Evolutionary conservation across 2,113 vertebrate species (phyloP), one percentile per base, ranked within the genome.

Genomic region (Otis tarda): DNA sequence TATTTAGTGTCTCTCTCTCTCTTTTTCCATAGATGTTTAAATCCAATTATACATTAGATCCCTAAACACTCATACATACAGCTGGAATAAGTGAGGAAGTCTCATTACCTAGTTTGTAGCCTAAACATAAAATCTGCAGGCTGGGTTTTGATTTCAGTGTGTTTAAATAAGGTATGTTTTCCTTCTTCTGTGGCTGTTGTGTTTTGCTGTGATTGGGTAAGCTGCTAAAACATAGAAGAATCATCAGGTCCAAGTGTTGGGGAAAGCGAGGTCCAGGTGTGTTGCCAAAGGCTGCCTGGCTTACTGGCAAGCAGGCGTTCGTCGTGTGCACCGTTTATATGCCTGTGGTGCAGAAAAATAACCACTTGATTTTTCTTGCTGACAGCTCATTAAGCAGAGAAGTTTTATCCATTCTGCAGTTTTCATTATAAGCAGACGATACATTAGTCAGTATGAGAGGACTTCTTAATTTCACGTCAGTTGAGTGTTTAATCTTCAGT

Each of bases 391-490:
- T 87, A 68, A 71, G 60, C 64, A 87, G 73, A 31, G 59, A 16
- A 68, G 16, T 89, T 77, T 68, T 70, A 63, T 70, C 79, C 2
- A 0, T 74, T 50, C 7, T 10, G 0, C 10, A 5, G 22, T 85
- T 87, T 87, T 76, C 16, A 12, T 86, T 77, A 33, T 2, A 4
- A 83, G 73, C 33, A 50, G 27, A n/a, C 52, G 60, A 80, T 83
- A 2, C 45, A 28, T 88, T 92, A 94, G 64, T 74, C 71, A 71
- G 64, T n/a, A 12, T 63, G 61, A 83, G 75, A 83, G 31, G 47
- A 47, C 59, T 88, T 91, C 31, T 57, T 91, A 87, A 94, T 91
- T 96, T 95, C 55, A 22, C 21, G 77, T 93, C 41, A 77, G 31
- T 50, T 7, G 8, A 49, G 31, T 56, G 25, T 57, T 94, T 87